Conservation (phyloP, 2,113 vertebrate species). For the Prinia subflava region DNA sequence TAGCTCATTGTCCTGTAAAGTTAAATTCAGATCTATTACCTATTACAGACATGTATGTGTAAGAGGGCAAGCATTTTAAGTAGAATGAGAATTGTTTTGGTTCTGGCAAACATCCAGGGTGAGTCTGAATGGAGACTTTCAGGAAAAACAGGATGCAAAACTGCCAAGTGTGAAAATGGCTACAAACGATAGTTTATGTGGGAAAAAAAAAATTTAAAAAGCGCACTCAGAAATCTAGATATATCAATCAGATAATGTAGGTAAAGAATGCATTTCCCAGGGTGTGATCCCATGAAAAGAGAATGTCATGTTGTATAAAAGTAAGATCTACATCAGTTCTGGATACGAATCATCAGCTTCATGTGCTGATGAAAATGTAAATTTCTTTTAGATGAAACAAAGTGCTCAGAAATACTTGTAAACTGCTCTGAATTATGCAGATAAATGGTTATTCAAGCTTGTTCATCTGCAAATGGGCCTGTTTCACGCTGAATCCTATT, state of each 20-base stretch:
- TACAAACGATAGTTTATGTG: conserved; percentile 7
- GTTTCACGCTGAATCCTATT: not conserved
- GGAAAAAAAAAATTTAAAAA: not conserved
- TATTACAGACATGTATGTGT: not conserved
- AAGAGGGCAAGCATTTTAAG: conserved; percentile 33
- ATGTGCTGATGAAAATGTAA: not conserved
- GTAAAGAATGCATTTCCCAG: not conserved
- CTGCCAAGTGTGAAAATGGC: conserved; percentile 29
- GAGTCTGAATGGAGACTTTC: conserved; percentile 61
- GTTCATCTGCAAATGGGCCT: not conserved
- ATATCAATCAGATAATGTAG: not conserved
- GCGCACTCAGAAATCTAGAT: not conserved
- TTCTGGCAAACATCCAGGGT: conserved; percentile 33
- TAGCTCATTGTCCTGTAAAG: not conserved
- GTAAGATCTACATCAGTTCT: not conserved
- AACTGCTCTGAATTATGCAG: not conserved
- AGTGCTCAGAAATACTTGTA: not conserved
- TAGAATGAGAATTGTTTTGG: conserved; percentile 29
- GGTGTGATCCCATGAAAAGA: not conserved
- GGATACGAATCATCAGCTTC: not conserved
- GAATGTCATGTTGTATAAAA: not conserved
- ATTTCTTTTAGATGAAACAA: not conserved
- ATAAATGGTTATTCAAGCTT: not conserved
- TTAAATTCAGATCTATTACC: conserved; percentile 43
- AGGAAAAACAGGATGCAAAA: conserved; percentile 48